phyloP scores from a whole-genome alignment of 2,797 vertebrate genomes.

The Octomys mimax region DNA sequence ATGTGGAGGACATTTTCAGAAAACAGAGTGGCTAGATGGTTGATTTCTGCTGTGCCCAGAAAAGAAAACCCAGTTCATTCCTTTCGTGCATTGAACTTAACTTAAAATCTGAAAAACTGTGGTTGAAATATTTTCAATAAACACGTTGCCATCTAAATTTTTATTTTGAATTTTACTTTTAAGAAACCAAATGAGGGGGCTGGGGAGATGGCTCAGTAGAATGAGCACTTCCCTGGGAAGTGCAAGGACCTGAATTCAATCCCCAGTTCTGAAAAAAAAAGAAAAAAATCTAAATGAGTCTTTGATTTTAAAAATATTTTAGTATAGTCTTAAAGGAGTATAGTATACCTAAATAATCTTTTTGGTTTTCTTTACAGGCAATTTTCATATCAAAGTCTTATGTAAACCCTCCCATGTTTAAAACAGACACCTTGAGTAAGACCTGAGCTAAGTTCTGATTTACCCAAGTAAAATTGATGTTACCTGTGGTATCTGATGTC shows the following conservation, averaged over 20 bases:
- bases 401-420: neutral
- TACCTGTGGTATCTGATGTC: neutral
- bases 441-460: neutral
- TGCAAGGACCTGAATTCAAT: too few species aligned
- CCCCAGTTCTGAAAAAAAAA: too few species aligned
- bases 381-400: constrained; percentile 21
- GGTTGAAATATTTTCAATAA: neutral
- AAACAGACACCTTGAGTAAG: neutral
- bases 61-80: neutral
- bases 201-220: too few species aligned
- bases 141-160: neutral
- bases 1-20: neutral
- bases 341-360: neutral
- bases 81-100: neutral
- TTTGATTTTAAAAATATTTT: constrained; percentile 9
- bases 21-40: neutral
- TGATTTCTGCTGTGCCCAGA: neutral
- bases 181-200: neutral
- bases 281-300: too few species aligned
- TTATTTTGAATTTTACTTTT: constrained; percentile 7
- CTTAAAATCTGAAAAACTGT: neutral
- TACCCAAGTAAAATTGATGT: neutral
- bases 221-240: too few species aligned
- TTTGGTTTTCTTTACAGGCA: neutral
- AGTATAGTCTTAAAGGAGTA: neutral